Conservation (phyloP, 2,113 vertebrate species). For the Nerophis ophidion region DNA sequence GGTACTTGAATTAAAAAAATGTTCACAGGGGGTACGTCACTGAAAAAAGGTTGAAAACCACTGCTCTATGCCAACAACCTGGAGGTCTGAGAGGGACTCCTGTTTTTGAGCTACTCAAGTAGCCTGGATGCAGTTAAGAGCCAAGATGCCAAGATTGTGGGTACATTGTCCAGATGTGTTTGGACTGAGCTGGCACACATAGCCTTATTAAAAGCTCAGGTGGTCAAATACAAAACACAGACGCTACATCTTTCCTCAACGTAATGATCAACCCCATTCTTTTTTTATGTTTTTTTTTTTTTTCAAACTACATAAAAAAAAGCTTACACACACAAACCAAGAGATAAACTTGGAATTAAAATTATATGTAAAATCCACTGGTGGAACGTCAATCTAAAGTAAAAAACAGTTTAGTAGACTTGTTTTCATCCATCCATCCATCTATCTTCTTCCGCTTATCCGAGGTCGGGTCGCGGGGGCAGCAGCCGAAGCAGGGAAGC, state of each 20-base stretch:
- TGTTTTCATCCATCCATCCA: too few relatives aligned
- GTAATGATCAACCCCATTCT: slow-evolving; percentile 22
- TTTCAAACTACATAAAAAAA: slow-evolving; percentile 14
- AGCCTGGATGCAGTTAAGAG: slow-evolving; percentile 56
- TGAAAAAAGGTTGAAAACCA: too few relatives aligned
- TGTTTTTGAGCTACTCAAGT: slow-evolving; percentile 41
- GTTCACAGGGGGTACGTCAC: too few relatives aligned
- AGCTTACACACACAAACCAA: background rate
- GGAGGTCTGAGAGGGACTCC: slow-evolving; percentile 72
- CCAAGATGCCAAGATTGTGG: slow-evolving; percentile 44
- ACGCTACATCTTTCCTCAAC: slow-evolving; percentile 19
- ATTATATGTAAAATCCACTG: slow-evolving; percentile 13
- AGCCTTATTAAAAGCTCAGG: slow-evolving; percentile 42
- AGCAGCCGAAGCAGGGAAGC: too few relatives aligned
- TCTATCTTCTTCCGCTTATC: too few relatives aligned
- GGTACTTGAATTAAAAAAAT: too few relatives aligned
- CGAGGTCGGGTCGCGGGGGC: too few relatives aligned
- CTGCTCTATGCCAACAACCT: slow-evolving; percentile 23
- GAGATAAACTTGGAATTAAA: slow-evolving; percentile 3
- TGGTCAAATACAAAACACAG: slow-evolving; percentile 35
- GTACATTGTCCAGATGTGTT: slow-evolving; percentile 43
- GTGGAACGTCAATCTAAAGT: background rate
- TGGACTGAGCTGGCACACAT: slow-evolving; percentile 18
- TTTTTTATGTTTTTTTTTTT: slow-evolving; percentile 14
- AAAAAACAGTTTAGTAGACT: too few relatives aligned